A percentile compares a stretch with the other conserved stretches of the same genome.
phyloP scores from a whole-genome alignment of 2,797 vertebrate genomes.

The Coranthus polyacanthus region DNA sequence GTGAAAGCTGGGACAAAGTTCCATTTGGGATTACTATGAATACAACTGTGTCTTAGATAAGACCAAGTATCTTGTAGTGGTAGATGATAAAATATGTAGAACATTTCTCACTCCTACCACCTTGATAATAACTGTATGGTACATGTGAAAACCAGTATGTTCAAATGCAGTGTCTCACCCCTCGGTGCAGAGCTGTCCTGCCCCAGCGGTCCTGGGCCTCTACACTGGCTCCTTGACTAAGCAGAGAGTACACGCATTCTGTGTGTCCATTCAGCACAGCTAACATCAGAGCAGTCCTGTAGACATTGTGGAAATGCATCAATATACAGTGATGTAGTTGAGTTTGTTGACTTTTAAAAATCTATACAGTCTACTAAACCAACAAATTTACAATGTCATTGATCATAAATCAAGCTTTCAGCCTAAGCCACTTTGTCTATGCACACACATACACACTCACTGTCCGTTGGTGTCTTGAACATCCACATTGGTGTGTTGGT shows the following conservation, averaged over 20 bases:
- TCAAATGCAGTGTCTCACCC: slow-evolving; percentile 82
- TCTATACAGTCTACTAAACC: neutral
- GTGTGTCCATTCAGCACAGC: slow-evolving; percentile 95
- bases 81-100: too few relatives aligned
- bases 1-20: too few relatives aligned
- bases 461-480: slow-evolving; percentile 93
- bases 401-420: neutral
- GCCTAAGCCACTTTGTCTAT: neutral
- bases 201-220: slow-evolving; percentile 95
- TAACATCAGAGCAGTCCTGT: slow-evolving; percentile 95
- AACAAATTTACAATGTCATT: neutral
- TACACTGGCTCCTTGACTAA: slow-evolving; percentile 94
- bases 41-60: too few relatives aligned
- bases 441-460: slow-evolving; percentile 84
- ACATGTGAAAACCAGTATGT: neutral
- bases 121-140: neutral
- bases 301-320: slow-evolving; percentile 13
- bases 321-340: neutral
- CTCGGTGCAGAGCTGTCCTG: slow-evolving; percentile 93
- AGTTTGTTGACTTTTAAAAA: too few relatives aligned
- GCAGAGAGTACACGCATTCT: slow-evolving; percentile 92
- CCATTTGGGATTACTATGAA: too few relatives aligned
- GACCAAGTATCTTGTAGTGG: too few relatives aligned
- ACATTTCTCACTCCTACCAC: too few relatives aligned
- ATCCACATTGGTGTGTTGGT: slow-evolving; percentile 91